Conservation (phyloP, 2,113 vertebrate genomes). For the Antechinus flavipes region DNA sequence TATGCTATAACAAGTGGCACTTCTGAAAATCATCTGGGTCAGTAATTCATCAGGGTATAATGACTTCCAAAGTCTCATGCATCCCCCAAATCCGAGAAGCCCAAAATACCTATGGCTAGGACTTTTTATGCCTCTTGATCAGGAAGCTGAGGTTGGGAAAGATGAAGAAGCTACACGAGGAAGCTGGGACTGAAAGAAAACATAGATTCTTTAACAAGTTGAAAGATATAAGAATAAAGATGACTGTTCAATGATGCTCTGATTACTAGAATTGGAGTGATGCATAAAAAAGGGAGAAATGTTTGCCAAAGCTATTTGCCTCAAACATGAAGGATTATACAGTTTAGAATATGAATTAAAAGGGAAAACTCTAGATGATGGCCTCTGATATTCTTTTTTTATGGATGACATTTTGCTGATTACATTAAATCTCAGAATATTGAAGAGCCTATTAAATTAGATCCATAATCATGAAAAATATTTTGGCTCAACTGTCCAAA, state of each 20-base stretch:
- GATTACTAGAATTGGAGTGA: background rate
- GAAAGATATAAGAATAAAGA: background rate
- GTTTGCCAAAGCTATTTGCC: background rate
- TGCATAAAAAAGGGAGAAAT: background rate
- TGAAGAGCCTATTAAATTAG: background rate
- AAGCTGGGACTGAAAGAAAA: background rate
- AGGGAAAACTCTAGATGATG: background rate
- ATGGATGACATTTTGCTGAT: background rate
- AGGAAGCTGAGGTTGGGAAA: background rate
- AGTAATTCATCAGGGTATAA: background rate
- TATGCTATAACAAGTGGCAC: background rate
- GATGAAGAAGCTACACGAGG: background rate
- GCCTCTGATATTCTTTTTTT: background rate
- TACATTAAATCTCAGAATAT: background rate
- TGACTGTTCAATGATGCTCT: background rate
- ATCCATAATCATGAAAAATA: background rate
- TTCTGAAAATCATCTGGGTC: background rate
- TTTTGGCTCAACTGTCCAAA: background rate
- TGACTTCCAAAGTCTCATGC: background rate
- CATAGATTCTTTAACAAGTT: background rate
- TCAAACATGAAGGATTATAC: background rate
- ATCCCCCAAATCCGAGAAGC: background rate
- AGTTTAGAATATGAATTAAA: background rate
- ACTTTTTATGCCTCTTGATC: background rate
- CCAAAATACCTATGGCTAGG: background rate